Percentiles rank a stretch among this genome's conserved stretches.
Conservation (phyloP, 2,113 vertebrate species). For the Lagenorhynchus albirostris region DNA sequence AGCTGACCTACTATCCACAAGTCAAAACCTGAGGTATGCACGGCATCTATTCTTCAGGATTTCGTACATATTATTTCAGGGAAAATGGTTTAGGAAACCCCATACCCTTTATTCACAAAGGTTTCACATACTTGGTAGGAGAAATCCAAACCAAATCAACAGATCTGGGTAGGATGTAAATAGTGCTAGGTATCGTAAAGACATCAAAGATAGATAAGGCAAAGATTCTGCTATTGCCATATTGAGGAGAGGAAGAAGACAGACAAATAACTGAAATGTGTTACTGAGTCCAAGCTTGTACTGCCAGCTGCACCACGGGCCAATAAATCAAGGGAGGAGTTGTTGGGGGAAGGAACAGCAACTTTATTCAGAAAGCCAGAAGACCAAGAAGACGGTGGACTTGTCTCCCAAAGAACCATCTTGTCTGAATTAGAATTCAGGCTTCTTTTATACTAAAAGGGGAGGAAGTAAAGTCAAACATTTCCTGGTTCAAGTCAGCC, state of each 20-base stretch:
- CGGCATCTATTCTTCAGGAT: not conserved
- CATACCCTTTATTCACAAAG: not conserved
- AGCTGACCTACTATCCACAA: slow-evolving; percentile 33
- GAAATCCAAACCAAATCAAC: not conserved
- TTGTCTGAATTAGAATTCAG: not conserved
- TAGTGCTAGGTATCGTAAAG: not conserved
- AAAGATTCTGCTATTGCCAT: not conserved
- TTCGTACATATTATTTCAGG: not conserved
- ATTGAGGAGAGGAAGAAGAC: not conserved
- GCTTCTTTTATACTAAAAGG: not conserved
- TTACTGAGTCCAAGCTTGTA: not conserved
- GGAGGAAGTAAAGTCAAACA: not conserved
- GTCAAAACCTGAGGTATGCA: not conserved
- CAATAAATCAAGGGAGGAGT: not conserved
- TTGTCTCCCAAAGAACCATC: not conserved
- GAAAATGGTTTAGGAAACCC: not conserved
- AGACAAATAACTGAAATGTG: not conserved
- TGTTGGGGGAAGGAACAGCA: not conserved
- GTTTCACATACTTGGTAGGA: not conserved
- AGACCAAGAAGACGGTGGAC: not conserved
- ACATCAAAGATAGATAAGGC: not conserved
- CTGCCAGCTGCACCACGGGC: not conserved
- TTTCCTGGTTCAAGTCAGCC: not conserved
- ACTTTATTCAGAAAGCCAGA: not conserved
- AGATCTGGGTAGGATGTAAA: not conserved